Evolutionary conservation across 2,888 invertebrate genomes (phyloP), one percentile per base, ranked within the genome.

Genomic region (Linyphia triangularis): DNA sequence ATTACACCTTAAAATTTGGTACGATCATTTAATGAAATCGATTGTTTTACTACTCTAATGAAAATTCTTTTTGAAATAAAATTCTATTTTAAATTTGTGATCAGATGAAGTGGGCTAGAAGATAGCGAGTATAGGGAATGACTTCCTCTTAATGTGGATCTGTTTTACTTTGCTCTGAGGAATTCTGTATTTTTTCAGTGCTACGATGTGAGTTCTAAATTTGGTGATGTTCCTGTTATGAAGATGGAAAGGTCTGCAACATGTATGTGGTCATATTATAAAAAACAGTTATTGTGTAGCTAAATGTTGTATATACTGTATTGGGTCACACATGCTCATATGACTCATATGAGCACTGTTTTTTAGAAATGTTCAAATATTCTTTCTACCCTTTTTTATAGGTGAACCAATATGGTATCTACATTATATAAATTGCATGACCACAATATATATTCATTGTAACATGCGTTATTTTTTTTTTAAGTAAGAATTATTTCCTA

Each of bases 161-260:
- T n/a, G n/a, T 69, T n/a, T 73, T 75, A 26, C 51, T 69, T 67
- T 86, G 19, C 37, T 67, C 72, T 86, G 65, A 78, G 69, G 40
- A 28, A 30, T 77, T 85, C 85, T 86, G 72, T 82, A 51, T 92
- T 83, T 83, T 94, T 94, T 89, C 92, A 96, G 96, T 96, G 96
- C 93, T 97, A 96, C 93, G 97, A 97, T 93, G 97, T 98, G n/a
- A 95, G 96, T 92, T 95, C 95, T 89, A 96, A 96, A 92, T 95
- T 94, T 91, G 94, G 94, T 90, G 94, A 94, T 70, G 93, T 93
- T 79, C 94, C 95, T 77, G 92, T 96, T 30, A 93, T 96, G 91
- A 94, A 95, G 92, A 97, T 98, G 96, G 98, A 98, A 93, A 94
- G 98, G 90, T 96, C 97, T 88, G 98, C 97, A 85, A 96, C 97